phyloP scores from a whole-genome alignment of 2,797 vertebrate genomes.

The Nannoperca australis region DNA sequence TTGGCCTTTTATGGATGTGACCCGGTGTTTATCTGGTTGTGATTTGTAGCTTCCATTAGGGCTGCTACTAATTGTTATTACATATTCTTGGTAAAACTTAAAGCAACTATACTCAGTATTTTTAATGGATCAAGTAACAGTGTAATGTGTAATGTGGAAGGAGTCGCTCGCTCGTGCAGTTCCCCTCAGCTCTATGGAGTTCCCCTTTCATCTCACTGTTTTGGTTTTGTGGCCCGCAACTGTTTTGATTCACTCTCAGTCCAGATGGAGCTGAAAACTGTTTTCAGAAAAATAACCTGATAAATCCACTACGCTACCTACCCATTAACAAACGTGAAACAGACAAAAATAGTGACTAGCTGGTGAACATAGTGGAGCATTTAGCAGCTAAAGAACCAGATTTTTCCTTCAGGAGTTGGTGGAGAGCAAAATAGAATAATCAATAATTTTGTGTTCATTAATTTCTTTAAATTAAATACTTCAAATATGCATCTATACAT shows the following conservation, averaged over 20 bases:
- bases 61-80: not conserved
- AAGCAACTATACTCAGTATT: not conserved
- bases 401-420: not conserved
- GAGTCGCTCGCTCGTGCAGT: not conserved
- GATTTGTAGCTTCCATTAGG: conserved; percentile 1
- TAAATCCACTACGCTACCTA: not conserved
- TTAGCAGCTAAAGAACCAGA: not conserved
- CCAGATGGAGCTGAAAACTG: not conserved
- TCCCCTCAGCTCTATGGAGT: not conserved
- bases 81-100: not conserved
- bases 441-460: not conserved
- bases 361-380: not conserved
- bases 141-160: no score
- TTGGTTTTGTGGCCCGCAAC: not conserved
- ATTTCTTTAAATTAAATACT: not conserved
- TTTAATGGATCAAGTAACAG: not conserved
- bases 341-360: not conserved
- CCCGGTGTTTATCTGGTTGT: not conserved
- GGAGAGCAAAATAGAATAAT: not conserved
- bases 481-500: not conserved
- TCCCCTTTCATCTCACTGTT: not conserved
- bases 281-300: not conserved
- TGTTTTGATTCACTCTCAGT: conserved; percentile 7
- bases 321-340: not conserved
- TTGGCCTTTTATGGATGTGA: not conserved